Conservation (phyloP, 2,888 invertebrate species). For the Drosophila nr. perissopoda region DNA sequence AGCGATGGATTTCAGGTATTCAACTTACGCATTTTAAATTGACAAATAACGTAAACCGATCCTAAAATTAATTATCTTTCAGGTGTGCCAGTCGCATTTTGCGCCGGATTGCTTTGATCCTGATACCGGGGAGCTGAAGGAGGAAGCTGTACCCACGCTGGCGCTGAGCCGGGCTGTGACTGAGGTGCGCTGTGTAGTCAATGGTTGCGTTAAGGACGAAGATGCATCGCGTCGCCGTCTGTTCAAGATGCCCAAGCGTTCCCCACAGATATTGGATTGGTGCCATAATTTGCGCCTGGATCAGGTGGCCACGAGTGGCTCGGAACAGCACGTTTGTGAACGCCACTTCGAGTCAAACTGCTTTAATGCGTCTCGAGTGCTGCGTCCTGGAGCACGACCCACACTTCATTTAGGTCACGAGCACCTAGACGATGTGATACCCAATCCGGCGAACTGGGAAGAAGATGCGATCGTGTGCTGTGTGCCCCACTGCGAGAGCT, state of each 20-base stretch:
- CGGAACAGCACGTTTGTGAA: slow-evolving; percentile 67
- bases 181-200: slow-evolving; percentile 55
- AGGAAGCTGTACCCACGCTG: slow-evolving; percentile 67
- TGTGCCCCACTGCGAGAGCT: slow-evolving; percentile 58
- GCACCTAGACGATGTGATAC: slow-evolving; percentile 38
- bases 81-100: slow-evolving; percentile 72
- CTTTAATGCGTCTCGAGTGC: slow-evolving; percentile 38
- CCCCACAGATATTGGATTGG: slow-evolving; percentile 60
- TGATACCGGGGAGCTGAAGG: slow-evolving; percentile 41
- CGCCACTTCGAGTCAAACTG: slow-evolving; percentile 75
- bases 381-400: slow-evolving; percentile 64
- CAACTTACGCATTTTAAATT: not conserved
- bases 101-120: slow-evolving; percentile 57
- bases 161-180: slow-evolving; percentile 37
- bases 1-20: slow-evolving; percentile 63
- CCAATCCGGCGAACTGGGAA: slow-evolving; percentile 58
- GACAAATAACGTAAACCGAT: not conserved
- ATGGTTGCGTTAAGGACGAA: slow-evolving; percentile 39
- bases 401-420: slow-evolving; percentile 72
- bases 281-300: slow-evolving; percentile 63
- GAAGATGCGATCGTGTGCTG: slow-evolving; percentile 40
- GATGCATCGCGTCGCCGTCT: slow-evolving; percentile 43
- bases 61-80: not conserved
- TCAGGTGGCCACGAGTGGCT: not conserved
- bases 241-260: slow-evolving; percentile 53